Evolutionary conservation across 2,797 vertebrate genomes (phyloP), one percentile per base, ranked within the genome.

Genomic region (Petrocephalus sullivani): DNA sequence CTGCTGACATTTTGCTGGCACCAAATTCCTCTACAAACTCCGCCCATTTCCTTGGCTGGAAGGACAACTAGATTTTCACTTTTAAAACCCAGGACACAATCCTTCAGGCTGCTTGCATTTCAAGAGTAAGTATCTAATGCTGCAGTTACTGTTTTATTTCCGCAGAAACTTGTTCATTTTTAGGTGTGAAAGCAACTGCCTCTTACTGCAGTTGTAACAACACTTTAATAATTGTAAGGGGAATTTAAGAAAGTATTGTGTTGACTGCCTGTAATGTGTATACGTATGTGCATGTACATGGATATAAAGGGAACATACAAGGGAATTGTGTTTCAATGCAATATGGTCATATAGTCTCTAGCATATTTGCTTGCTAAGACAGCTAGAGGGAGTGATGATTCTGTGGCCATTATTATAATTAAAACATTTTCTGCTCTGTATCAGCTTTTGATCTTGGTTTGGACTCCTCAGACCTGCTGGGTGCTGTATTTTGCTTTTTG

Each of bases 1-100:
- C 9, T 84, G 82, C 14, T 1, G 28, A 28, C 28, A 54, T 10
- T 16, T 57, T 54, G 14, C 21, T 85, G 49, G 51, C 23, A 12
- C 12, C 12, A 28, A 85, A 56, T 85, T 23, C n/a, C 21, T n/a
- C 19, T 10, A 84, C 7, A 85, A 85, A 85, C 83, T 85, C 83
- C 83, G 83, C 83, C 83, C 28, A 85, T 85, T 85, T 85, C 83
- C 49, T 54, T 33, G 12, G 23, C 5, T 54, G 23, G 19, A 49
- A 84, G 28, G 81, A 4, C 6, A 84, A 16, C 67, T 78, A 54
- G 82, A 28, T 56, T 85, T 85, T 85, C 83, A 85, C 83, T 85
- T 85, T 85, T 85, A 56, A 85, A 85, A 7, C 23, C 28, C 54
- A 2, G 6, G 53, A 54, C 82, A 19, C 12, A 85, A 4, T 54